Conservation (phyloP, 1,140 invertebrate species). For the Globodera ellingtonae region DNA sequence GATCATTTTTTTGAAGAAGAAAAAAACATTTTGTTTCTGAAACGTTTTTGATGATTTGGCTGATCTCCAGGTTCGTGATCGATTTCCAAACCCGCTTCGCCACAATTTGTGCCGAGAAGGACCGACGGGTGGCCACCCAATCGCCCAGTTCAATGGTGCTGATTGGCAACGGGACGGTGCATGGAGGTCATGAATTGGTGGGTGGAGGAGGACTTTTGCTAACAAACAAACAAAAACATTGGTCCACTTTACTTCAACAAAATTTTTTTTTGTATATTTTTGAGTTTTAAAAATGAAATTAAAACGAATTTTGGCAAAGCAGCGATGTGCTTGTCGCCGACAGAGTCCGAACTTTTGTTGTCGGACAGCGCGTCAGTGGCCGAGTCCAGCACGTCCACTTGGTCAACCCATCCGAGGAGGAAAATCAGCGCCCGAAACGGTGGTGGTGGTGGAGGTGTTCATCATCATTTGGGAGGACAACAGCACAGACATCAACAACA, state of each 20-base stretch:
- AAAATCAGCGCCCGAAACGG: not conserved
- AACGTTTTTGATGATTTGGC: too few species aligned
- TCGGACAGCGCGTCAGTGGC: not conserved
- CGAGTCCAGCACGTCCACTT: not conserved
- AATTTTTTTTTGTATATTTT: too few species aligned
- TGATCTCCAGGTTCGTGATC: slow-evolving; percentile 31
- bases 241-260: not conserved
- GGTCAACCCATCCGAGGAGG: not conserved
- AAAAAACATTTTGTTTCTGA: too few species aligned
- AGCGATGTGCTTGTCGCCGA: slow-evolving; percentile 6
- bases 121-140: slow-evolving; percentile 36
- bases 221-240: not conserved
- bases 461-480: not conserved
- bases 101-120: slow-evolving; percentile 48
- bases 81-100: slow-evolving; percentile 59
- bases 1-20: too few species aligned
- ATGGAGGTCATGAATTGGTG: slow-evolving; percentile 1
- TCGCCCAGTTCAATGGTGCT: not conserved
- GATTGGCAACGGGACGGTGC: slow-evolving; percentile 22
- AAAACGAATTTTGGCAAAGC: not conserved
- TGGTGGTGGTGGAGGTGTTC: not conserved
- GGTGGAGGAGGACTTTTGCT: not conserved
- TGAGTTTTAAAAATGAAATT: not conserved
- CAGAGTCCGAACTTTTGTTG: slow-evolving; percentile 2
- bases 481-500: not conserved